phyloP scores from a whole-genome alignment of 2,113 vertebrate species.

The Pelodiscus sinensis region DNA sequence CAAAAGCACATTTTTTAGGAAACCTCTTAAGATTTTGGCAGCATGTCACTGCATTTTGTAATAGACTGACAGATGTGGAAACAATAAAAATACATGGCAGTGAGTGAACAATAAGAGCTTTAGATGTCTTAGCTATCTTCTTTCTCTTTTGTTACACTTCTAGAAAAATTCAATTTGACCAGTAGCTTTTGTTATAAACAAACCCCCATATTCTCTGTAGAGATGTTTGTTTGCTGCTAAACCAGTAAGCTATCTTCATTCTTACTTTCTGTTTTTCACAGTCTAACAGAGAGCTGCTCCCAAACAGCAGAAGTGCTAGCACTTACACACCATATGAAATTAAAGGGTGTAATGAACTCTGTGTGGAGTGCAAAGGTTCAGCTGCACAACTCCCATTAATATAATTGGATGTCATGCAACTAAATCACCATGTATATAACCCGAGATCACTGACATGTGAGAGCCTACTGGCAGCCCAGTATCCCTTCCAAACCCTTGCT shows the following conservation, averaged over 20 bases:
- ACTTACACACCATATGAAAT: background rate
- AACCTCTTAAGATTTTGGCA: constrained; percentile 7
- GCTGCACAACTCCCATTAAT: background rate
- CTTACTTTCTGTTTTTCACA: background rate
- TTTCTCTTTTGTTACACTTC: background rate
- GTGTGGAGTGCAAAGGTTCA: background rate
- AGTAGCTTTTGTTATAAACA: constrained; percentile 16
- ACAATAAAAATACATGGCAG: background rate
- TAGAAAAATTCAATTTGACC: constrained; percentile 8
- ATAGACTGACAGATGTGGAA: background rate
- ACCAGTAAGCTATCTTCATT: constrained; percentile 14
- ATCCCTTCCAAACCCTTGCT: background rate
- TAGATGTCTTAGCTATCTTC: background rate
- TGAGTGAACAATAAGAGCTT: background rate
- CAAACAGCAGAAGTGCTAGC: background rate
- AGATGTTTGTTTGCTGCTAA: constrained; percentile 3
- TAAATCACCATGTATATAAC: background rate
- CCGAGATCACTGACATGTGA: background rate
- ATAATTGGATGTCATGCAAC: background rate
- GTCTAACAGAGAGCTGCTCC: background rate
- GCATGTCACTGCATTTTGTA: background rate
- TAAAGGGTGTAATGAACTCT: background rate
- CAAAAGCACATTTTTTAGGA: background rate
- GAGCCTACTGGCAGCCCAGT: background rate
- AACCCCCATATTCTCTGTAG: background rate